Conservation (phyloP, 53 echinoderm and acorn worm species). For the Pentamera pediparva region DNA sequence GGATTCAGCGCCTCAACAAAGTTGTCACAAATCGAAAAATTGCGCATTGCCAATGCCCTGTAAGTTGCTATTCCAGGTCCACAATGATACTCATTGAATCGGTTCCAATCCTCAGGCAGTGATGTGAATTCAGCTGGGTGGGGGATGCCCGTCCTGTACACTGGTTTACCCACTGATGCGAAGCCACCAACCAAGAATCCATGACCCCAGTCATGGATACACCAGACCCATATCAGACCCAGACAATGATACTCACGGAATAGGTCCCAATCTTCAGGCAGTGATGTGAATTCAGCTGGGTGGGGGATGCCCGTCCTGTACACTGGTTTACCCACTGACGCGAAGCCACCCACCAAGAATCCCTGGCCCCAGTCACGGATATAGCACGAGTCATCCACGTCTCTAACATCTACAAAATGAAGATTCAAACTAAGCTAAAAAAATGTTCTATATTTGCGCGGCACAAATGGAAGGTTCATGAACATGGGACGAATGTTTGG, state of each 20-base stretch:
- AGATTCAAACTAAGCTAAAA: neutral
- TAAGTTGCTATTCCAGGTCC: too few species aligned
- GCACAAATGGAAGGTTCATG: too few species aligned
- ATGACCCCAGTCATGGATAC: constrained; percentile 57
- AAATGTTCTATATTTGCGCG: neutral
- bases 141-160: constrained; percentile 73
- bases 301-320: constrained; percentile 73
- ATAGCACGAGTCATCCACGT: neutral
- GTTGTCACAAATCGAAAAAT: too few species aligned
- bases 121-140: constrained; percentile 55
- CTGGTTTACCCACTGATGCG: constrained; percentile 55
- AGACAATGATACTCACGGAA: constrained; percentile 55
- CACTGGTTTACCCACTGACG: constrained; percentile 59
- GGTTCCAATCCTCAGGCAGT: constrained; percentile 86
- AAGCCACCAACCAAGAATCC: constrained; percentile 67
- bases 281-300: constrained; percentile 52
- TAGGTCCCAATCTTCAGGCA: constrained; percentile 87
- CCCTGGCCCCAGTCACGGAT: constrained; percentile 67
- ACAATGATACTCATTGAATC: constrained; percentile 55
- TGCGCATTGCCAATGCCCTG: too few species aligned
- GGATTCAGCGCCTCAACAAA: too few species aligned
- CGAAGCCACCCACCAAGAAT: constrained; percentile 56
- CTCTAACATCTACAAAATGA: neutral
- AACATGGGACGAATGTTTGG: too few species aligned
- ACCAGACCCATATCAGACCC: neutral